Conservation (phyloP, 2,113 vertebrate species). For the Osmerus mordax region DNA sequence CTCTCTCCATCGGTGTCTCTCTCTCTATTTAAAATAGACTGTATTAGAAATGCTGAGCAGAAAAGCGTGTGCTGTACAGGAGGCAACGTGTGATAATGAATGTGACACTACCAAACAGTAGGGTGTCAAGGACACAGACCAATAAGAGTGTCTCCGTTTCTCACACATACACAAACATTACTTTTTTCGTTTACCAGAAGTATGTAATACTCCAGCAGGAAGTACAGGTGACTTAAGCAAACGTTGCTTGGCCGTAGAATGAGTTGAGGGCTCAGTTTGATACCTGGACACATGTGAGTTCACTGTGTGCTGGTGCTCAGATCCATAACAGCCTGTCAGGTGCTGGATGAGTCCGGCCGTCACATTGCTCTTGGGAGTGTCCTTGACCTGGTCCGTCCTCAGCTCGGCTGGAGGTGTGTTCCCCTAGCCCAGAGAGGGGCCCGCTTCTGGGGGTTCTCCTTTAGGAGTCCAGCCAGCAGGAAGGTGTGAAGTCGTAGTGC, state of each 20-base stretch:
- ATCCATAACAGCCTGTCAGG: constrained; percentile 64
- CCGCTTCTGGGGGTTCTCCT: constrained; percentile 2
- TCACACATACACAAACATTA: too few relatives aligned
- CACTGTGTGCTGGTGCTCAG: constrained; percentile 53
- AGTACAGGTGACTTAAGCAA: not conserved
- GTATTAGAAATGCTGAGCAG: too few relatives aligned
- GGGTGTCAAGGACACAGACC: too few relatives aligned
- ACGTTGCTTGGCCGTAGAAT: not conserved
- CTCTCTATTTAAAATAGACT: too few relatives aligned
- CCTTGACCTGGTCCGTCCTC: constrained; percentile 2
- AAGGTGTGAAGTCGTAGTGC: not conserved
- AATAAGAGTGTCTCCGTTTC: too few relatives aligned
- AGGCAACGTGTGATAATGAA: too few relatives aligned
- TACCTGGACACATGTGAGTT: constrained; percentile 63
- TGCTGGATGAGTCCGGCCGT: constrained; percentile 38
- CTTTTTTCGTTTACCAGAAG: not conserved
- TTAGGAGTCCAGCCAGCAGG: constrained; percentile 5
- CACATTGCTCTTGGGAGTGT: constrained; percentile 53
- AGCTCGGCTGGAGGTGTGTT: not conserved
- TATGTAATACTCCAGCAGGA: not conserved
- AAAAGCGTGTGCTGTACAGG: too few relatives aligned
- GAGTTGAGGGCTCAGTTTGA: not conserved
- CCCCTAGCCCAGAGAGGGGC: constrained; percentile 6
- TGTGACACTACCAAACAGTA: too few relatives aligned
- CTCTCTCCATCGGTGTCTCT: too few relatives aligned